Evolutionary conservation across 2,797 vertebrate genomes (phyloP).

Genomic region (Amblyopsis hoosieri): DNA sequence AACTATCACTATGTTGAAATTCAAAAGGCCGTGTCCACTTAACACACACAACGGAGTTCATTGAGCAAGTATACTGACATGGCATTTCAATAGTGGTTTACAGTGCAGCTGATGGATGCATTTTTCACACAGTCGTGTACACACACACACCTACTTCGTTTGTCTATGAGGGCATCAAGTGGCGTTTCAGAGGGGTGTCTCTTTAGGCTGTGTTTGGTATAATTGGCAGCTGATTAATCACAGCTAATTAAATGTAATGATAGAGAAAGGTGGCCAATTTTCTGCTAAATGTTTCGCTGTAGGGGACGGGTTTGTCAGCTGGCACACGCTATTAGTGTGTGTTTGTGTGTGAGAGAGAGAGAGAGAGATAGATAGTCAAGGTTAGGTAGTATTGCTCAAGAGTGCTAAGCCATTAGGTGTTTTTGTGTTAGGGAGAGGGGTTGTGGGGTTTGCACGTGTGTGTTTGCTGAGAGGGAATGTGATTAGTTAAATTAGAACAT

Average conservation of each 20-base stretch:
- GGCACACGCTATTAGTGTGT: constrained; percentile 57
- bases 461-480: constrained; percentile 60
- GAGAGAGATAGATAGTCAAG: constrained; percentile 54
- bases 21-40: constrained; percentile 11
- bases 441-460: constrained; percentile 19
- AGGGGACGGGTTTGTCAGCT: constrained; percentile 69
- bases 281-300: constrained; percentile 74
- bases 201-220: constrained; percentile 78
- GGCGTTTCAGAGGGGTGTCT: constrained; percentile 68
- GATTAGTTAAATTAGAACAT: constrained; percentile 72
- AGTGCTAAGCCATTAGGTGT: constrained; percentile 69
- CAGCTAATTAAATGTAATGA: constrained; percentile 84
- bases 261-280: constrained; percentile 80
- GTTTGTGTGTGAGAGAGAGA: constrained; percentile 10
- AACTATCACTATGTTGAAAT: not conserved
- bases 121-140: constrained; percentile 46
- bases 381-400: constrained; percentile 74
- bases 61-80: constrained; percentile 2
- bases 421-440: constrained; percentile 62
- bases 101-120: constrained; percentile 30
- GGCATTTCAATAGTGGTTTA: constrained; percentile 12
- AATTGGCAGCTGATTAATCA: constrained; percentile 82
- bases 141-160: constrained; percentile 40
- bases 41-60: constrained; percentile 6
- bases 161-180: constrained; percentile 63